phyloP scores from a whole-genome alignment of 1,140 invertebrate species.

The Portunus trituberculatus region DNA sequence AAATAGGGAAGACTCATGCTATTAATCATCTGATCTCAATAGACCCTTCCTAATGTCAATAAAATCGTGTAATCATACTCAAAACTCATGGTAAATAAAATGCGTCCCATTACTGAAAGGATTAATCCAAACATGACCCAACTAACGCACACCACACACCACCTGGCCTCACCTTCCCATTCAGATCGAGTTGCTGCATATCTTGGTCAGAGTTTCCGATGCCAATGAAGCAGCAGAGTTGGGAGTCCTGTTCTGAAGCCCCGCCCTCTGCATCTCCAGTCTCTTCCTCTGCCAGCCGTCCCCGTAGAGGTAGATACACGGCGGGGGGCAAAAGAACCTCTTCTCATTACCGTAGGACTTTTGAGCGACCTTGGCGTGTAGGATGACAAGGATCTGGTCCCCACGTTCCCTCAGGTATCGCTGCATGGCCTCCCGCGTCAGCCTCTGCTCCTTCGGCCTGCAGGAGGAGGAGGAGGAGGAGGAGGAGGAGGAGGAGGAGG shows the following conservation, averaged over 20 bases:
- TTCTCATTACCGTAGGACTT: conserved; percentile 99
- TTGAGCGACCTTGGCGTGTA: conserved; percentile 99
- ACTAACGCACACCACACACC: background rate
- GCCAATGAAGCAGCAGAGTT: conserved; percentile 98
- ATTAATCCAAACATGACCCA: too few relatives aligned
- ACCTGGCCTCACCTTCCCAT: conserved; percentile 84
- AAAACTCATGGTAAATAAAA: too few relatives aligned
- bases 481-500: background rate
- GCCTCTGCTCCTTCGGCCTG: conserved; percentile 89
- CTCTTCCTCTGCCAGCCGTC: conserved; percentile 97
- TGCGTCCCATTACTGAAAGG: too few relatives aligned
- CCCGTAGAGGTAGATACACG: conserved; percentile 98
- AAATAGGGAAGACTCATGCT: too few relatives aligned
- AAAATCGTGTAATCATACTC: too few relatives aligned
- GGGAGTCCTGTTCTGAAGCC: conserved; percentile 92
- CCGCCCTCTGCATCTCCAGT: conserved; percentile 92
- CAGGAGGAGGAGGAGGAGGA: background rate
- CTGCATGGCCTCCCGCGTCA: conserved; percentile 97
- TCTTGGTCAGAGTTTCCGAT: conserved; percentile 99
- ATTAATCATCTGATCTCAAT: too few relatives aligned
- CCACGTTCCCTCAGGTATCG: conserved; percentile 95
- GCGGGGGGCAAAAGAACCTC: conserved; percentile 99
- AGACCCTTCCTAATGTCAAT: too few relatives aligned
- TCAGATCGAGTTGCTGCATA: conserved; percentile 98
- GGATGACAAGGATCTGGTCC: conserved; percentile 97